phyloP scores from a whole-genome alignment of 2,113 vertebrate genomes.

The Raja brachyura region DNA sequence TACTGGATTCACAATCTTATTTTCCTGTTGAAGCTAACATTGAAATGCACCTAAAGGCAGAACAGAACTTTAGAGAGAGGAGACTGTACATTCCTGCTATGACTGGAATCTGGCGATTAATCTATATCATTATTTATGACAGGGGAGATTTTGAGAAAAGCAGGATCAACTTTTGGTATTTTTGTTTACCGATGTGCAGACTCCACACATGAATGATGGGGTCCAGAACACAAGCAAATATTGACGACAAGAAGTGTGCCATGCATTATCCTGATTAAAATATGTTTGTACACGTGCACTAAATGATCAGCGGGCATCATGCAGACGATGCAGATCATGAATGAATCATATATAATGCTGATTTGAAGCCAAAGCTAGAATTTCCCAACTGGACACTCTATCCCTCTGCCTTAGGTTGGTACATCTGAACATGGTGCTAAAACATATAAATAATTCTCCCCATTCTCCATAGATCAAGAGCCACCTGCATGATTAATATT shows the following conservation, averaged over 20 bases:
- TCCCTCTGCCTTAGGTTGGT: too few relatives aligned
- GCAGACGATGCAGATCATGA: not conserved
- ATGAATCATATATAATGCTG: too few relatives aligned
- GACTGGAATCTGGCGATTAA: not conserved
- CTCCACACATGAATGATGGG: not conserved
- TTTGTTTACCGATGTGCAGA: too few relatives aligned
- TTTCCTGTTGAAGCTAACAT: not conserved
- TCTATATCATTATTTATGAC: not conserved
- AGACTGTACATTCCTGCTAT: not conserved
- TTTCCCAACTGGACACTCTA: too few relatives aligned
- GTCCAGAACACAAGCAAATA: not conserved
- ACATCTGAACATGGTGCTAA: not conserved
- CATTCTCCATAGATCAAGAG: too few relatives aligned
- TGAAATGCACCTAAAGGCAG: not conserved
- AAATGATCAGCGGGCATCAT: not conserved
- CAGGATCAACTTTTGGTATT: too few relatives aligned
- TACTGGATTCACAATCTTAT: not conserved
- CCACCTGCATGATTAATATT: not conserved
- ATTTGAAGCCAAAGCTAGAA: too few relatives aligned
- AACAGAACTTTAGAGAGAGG: not conserved
- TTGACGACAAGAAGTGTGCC: not conserved
- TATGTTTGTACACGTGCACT: not conserved
- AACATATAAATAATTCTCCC: not conserved
- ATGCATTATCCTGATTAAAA: not conserved
- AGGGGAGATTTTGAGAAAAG: not conserved